A percentile compares a stretch with the other conserved stretches of the same genome.
phyloP scores from a whole-genome alignment of 2,797 vertebrate species.

The Gorsachius magnificus region DNA sequence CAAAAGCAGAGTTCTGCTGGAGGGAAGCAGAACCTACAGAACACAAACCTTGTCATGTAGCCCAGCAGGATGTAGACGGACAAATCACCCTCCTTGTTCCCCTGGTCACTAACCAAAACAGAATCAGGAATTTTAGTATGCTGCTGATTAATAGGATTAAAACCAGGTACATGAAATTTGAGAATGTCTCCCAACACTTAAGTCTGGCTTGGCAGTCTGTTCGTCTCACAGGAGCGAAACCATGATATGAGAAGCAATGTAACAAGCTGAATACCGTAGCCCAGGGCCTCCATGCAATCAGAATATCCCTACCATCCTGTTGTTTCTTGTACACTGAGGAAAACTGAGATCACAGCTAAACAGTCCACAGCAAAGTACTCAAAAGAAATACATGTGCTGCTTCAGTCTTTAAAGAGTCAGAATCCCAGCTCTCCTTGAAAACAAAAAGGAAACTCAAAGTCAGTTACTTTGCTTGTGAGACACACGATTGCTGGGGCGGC shows the following conservation, averaged over 20 bases:
- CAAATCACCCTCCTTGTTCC: neutral
- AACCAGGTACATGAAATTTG: conserved; percentile 6
- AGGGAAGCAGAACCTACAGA: neutral
- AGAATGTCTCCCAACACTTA: neutral
- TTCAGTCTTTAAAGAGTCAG: neutral
- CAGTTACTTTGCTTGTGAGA: neutral
- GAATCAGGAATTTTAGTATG: neutral
- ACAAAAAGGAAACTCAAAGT: neutral
- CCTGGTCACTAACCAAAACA: conserved; percentile 1
- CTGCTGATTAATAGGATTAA: conserved; percentile 24
- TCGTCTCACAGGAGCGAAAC: neutral
- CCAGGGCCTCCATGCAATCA: neutral
- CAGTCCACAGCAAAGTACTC: neutral
- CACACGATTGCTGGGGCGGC: neutral
- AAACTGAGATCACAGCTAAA: conserved; percentile 14
- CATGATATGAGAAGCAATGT: neutral
- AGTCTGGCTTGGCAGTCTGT: neutral
- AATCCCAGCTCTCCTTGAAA: neutral
- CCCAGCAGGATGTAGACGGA: neutral
- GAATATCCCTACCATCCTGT: neutral
- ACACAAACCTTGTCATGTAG: neutral
- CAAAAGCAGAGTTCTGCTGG: neutral
- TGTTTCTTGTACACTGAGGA: neutral
- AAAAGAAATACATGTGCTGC: neutral
- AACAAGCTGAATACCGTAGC: neutral